phyloP scores from a whole-genome alignment of 2,113 vertebrate species.

The Leptosomus discolor region DNA sequence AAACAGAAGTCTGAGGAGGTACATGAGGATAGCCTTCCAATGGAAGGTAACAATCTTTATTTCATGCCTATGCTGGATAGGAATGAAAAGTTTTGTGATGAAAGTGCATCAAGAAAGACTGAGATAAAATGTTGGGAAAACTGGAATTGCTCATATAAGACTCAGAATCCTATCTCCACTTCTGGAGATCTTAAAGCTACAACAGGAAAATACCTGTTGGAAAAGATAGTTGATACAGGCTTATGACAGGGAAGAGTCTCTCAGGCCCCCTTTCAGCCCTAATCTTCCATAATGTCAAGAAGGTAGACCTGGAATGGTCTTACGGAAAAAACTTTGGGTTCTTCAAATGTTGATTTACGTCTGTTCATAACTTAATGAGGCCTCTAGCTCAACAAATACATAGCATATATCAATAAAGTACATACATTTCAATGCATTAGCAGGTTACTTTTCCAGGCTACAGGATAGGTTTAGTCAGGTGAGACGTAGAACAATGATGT shows the following conservation, averaged over 20 bases:
- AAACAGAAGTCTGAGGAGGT: not conserved
- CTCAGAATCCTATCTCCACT: not conserved
- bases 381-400: not conserved
- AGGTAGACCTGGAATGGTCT: not conserved
- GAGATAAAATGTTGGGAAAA: not conserved
- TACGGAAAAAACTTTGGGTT: not conserved
- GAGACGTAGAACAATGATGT: not conserved
- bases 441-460: not conserved
- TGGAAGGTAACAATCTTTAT: not conserved
- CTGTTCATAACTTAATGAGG: not conserved
- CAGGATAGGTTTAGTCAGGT: not conserved
- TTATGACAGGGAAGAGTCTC: not conserved
- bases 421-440: not conserved
- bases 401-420: not conserved
- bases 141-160: not conserved
- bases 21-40: not conserved
- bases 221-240: not conserved
- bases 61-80: not conserved
- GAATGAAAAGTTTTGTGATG: not conserved
- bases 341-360: not conserved
- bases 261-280: not conserved
- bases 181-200: not conserved
- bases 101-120: not conserved
- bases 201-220: not conserved
- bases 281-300: not conserved